phyloP scores from a whole-genome alignment of 2,888 invertebrate species.

The Yponomeuta evonymella region DNA sequence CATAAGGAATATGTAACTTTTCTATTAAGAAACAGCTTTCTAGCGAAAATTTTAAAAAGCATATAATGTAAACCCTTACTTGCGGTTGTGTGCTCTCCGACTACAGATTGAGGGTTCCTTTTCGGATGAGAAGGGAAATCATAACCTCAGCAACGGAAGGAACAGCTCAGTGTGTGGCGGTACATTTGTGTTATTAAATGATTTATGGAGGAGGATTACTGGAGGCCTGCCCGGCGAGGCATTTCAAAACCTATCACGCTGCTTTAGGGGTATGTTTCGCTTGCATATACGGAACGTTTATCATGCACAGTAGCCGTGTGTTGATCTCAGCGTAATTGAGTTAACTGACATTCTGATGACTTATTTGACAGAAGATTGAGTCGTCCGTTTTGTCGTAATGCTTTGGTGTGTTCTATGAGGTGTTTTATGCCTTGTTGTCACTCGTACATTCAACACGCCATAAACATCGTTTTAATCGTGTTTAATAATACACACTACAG shows the following conservation, averaged over 20 bases:
- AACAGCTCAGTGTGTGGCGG: slow-evolving; percentile 72
- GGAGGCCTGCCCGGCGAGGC: slow-evolving; percentile 36
- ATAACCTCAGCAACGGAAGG: slow-evolving; percentile 55
- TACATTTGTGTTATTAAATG: slow-evolving; percentile 75
- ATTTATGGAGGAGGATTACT: slow-evolving; percentile 72
- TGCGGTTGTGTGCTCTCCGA: neutral
- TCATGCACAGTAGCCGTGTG: slow-evolving; percentile 70
- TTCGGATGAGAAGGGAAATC: slow-evolving; percentile 23
- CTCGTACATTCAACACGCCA: neutral
- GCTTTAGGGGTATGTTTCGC: slow-evolving; percentile 41
- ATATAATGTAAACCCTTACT: neutral
- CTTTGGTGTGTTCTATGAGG: slow-evolving; percentile 4
- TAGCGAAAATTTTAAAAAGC: slow-evolving; percentile 9
- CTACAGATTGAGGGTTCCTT: neutral
- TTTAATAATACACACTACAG: neutral
- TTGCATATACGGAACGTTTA: slow-evolving; percentile 42
- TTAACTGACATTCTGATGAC: slow-evolving; percentile 74
- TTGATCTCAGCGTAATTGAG: slow-evolving; percentile 74
- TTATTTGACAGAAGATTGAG: slow-evolving; percentile 68
- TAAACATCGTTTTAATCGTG: neutral
- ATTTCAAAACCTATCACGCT: slow-evolving; percentile 46
- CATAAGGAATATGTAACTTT: slow-evolving; percentile 2
- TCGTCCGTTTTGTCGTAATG: slow-evolving; percentile 48
- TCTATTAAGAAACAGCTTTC: slow-evolving; percentile 3
- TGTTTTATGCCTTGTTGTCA: slow-evolving; percentile 6